Base-by-base conservation (phyloP, 2,797 vertebrate species). In the Craterocephalus amniculus region DNA sequence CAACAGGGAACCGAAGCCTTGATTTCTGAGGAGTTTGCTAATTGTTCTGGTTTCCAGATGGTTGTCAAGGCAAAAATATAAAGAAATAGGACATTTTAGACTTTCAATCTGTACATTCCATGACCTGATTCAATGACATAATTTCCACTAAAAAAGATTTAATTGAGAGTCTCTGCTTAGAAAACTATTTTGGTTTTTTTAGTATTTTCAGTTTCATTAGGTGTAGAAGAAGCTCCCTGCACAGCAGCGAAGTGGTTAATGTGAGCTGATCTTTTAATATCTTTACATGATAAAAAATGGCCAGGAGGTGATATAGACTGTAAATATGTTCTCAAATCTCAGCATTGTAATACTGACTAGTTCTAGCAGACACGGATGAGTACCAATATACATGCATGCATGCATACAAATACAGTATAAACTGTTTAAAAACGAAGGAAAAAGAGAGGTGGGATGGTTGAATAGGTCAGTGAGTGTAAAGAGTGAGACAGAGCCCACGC, bases 391-490 rank as follows among this genome's bases (percentile, higher is more conserved):
- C 27, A 58, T 22, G 49, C 24, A 55, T 2, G 35, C 0, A 55
- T 0, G 48, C 2, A 54, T 11, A 34, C 16, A 40, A 51, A 51
- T 13, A 26, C 49, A 51, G 4, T 13, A 24, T 26, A 26, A 51
- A 51, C 22, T 51, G 27, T 10, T 7, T 10, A 8, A 56, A n/a
- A 13, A 54, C 6, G 18, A 55, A 12, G 26, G 7, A 58, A 13
- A 31, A 1, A 64, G 61, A 31, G 14, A 24, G 60, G 35, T 38
- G 58, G 27, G 65, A 29, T 58, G 74, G 52, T 64, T 66, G 78
- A 84, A 84, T 76, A 79, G 67, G 54, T 76, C 62, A 62, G 68
- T 60, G 74, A 65, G 73, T 64, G 61, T 6, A 61, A 49, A 45
- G 27, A 74, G 52, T 57, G 67, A 82, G 71, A 84, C 70, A 56